phyloP scores from a whole-genome alignment of 2,797 vertebrate species.

The Halcyon smyrnensis region DNA sequence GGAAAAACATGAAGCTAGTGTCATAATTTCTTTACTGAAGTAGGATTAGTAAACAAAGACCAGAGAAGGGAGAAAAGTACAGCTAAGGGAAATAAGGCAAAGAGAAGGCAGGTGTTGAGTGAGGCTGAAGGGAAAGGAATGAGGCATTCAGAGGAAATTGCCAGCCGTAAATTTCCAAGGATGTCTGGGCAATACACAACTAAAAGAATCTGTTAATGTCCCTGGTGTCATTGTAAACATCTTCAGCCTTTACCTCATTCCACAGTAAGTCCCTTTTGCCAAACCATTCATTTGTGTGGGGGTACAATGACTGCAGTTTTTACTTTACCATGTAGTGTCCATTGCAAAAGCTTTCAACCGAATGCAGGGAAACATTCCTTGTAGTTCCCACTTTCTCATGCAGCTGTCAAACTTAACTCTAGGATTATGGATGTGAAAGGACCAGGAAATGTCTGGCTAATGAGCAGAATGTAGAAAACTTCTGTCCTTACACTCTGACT shows the following conservation, averaged over 20 bases:
- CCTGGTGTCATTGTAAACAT: background rate
- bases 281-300: background rate
- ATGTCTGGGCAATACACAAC: background rate
- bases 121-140: background rate
- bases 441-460: background rate
- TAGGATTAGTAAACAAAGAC: background rate
- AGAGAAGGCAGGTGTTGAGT: background rate
- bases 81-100: background rate
- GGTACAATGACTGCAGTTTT: background rate
- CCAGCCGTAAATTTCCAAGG: slow-evolving; percentile 16
- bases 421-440: background rate
- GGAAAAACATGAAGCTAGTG: background rate
- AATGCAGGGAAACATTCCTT: background rate
- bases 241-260: background rate
- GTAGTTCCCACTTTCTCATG: background rate
- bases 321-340: rapidly evolving
- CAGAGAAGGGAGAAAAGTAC: background rate
- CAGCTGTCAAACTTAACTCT: background rate
- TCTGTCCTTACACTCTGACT: background rate
- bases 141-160: slow-evolving; percentile 35
- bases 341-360: background rate
- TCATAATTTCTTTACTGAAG: background rate
- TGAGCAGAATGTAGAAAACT: background rate
- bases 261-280: background rate
- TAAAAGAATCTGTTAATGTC: background rate